phyloP scores from a whole-genome alignment of 35 echinoderm and acorn worm species.

The Nesometra sesokonis region DNA sequence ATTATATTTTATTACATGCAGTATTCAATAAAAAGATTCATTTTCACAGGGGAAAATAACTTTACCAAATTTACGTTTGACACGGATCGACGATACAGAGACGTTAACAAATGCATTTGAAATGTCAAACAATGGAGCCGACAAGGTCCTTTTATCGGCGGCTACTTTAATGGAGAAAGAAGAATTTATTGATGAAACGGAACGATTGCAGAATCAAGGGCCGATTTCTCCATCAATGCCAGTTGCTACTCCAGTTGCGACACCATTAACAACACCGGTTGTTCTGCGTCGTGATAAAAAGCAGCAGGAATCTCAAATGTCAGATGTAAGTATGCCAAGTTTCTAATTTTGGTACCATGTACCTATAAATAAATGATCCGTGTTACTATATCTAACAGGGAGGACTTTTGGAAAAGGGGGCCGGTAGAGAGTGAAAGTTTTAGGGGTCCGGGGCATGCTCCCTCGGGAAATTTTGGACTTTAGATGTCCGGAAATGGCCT shows the following conservation, averaged over 20 bases:
- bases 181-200: not conserved
- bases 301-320: not conserved
- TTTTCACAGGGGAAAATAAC: not conserved
- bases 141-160: slow-evolving; percentile 46
- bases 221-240: not conserved
- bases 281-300: not conserved
- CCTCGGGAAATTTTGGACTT: too few species aligned
- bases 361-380: too few species aligned
- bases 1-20: too few species aligned
- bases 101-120: slow-evolving; percentile 76
- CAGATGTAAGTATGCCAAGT: not conserved
- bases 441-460: too few species aligned
- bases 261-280: not conserved
- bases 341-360: too few species aligned
- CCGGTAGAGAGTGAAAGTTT: too few species aligned
- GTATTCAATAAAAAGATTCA: not conserved
- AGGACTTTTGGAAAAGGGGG: too few species aligned
- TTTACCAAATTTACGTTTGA: not conserved
- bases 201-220: not conserved
- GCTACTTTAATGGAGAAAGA: slow-evolving; percentile 65
- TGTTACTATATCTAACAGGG: too few species aligned
- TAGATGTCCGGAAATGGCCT: too few species aligned
- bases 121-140: slow-evolving; percentile 39
- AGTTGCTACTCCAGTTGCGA: not conserved
- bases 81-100: slow-evolving; percentile 24